These are phyloP conservation scores for Machimus atricapillus DNA, from an alignment of 2,888 invertebrate genomes.

Conservation along the genomic window DNA sequence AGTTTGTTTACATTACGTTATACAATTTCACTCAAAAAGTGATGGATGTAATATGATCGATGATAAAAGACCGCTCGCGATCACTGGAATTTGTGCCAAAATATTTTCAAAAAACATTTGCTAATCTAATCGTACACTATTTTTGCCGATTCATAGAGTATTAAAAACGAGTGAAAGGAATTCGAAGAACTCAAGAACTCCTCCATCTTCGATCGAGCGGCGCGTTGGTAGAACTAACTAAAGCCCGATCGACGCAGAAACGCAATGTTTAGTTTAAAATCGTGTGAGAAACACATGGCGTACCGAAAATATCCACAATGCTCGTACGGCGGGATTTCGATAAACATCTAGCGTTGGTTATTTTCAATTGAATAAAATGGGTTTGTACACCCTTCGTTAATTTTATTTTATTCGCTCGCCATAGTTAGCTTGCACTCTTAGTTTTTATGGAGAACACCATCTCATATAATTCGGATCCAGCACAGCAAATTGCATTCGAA, in stretches of 20 bases:
- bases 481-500: not conserved
- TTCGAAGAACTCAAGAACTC: not conserved
- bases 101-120: not conserved
- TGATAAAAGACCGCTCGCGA: not conserved
- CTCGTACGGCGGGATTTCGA: not conserved
- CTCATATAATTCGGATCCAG: not conserved
- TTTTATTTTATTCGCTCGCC: not conserved
- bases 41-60: not conserved
- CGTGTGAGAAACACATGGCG: conserved; percentile 43
- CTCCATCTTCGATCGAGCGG: not conserved
- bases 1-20: not conserved
- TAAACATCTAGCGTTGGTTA: conserved; percentile 13
- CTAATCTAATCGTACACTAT: not conserved
- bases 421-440: not conserved
- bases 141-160: not conserved
- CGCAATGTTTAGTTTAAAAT: conserved; percentile 11
- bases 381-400: not conserved
- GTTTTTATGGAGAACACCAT: not conserved
- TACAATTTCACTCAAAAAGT: not conserved
- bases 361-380: not conserved
- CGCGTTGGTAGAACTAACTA: not conserved
- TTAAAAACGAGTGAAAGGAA: not conserved
- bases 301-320: conserved; percentile 42
- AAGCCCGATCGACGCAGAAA: not conserved
- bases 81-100: not conserved